Evolutionary conservation across 2,113 vertebrate genomes (phyloP).

Genomic region (Neolamprologus caudopunctatus): DNA sequence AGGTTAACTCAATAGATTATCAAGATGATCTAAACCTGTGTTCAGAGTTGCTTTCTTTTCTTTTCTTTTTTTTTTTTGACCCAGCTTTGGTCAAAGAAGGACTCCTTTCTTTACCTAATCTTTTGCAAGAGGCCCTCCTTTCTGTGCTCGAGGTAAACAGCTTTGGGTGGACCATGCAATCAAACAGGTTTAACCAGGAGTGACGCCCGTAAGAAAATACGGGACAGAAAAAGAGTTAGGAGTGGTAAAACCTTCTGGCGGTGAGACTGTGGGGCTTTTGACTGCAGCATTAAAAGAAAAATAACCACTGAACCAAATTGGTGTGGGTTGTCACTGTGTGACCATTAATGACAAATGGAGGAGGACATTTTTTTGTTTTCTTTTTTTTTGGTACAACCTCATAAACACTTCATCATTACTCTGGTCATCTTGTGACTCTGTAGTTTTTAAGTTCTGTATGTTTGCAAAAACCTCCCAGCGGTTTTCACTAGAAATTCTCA

Average conservation of each 20-base stretch:
- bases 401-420: background rate
- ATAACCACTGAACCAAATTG: background rate
- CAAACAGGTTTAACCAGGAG: slow-evolving; percentile 57
- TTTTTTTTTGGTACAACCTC: background rate
- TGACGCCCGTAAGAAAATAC: background rate
- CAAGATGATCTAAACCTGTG: background rate
- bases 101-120: background rate
- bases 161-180: background rate
- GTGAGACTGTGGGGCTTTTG: background rate
- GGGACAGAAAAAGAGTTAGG: background rate
- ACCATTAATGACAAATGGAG: background rate
- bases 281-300: background rate
- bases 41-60: background rate
- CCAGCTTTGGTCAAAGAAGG: background rate
- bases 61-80: background rate
- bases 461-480: background rate
- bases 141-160: slow-evolving; percentile 17
- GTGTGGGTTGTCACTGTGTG: background rate
- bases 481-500: background rate
- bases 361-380: background rate
- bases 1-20: background rate
- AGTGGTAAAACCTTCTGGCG: background rate
- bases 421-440: background rate
- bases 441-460: background rate
- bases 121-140: background rate